Evolutionary conservation across 2,113 vertebrate genomes (phyloP).

Genomic region (Daubentonia madagascariensis): DNA sequence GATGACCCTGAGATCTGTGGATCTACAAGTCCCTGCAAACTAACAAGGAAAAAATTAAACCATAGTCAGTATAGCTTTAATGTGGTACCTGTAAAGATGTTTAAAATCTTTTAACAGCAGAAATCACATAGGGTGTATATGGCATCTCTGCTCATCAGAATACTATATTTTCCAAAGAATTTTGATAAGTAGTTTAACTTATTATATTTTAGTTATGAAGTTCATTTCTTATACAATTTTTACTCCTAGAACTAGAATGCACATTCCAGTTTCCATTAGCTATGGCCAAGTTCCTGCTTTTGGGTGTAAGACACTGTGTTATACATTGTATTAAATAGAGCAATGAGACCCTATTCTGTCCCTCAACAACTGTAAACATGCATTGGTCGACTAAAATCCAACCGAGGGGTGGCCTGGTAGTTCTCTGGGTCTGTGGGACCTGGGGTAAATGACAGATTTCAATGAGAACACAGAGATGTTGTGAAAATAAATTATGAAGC

Average conservation of each 20-base stretch:
- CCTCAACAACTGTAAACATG: fast-evolving
- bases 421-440: fast-evolving
- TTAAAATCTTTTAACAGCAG: neutral
- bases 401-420: fast-evolving
- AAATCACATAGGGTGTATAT: neutral
- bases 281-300: too few relatives aligned
- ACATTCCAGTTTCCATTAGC: neutral
- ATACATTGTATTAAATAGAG: fast-evolving
- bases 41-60: neutral
- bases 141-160: neutral
- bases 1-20: neutral
- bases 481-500: neutral
- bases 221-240: neutral
- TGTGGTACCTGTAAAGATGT: neutral
- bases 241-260: neutral
- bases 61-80: fast-evolving
- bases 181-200: neutral
- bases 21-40: neutral
- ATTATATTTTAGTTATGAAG: neutral
- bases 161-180: neutral
- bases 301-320: fast-evolving
- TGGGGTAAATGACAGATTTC: fast-evolving
- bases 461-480: neutral
- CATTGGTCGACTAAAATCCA: neutral
- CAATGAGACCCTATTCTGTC: too few relatives aligned